Evolutionary conservation across 35 echinoderm and acorn worm genomes (phyloP).

Genomic region (Lytechinus variegatus): DNA sequence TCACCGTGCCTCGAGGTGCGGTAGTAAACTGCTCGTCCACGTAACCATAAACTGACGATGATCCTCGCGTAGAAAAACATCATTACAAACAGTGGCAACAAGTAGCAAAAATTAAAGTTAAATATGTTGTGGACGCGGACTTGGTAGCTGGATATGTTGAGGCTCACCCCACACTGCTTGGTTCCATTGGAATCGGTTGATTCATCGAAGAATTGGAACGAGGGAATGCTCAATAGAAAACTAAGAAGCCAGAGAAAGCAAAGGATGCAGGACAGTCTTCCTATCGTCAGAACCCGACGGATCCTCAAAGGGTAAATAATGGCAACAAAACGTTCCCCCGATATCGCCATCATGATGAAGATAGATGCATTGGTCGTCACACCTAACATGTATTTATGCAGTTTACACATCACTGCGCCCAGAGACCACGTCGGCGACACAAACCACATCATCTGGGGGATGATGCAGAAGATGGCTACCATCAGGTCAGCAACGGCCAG

Average conservation of each 20-base stretch:
- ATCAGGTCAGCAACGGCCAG: conserved; percentile 87
- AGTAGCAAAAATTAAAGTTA: conserved; percentile 73
- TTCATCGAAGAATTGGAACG: conserved; percentile 51
- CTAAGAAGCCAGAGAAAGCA: conserved; percentile 66
- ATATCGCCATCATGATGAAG: conserved; percentile 84
- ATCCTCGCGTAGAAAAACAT: conserved; percentile 78
- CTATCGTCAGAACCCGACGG: conserved; percentile 65
- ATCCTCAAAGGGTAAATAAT: conserved; percentile 92
- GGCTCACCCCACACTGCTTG: conserved; percentile 52
- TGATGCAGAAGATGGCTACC: conserved; percentile 80
- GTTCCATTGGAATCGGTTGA: background rate
- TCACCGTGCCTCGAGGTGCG: conserved; percentile 27
- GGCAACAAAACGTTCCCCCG: conserved; percentile 82
- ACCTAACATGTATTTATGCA: conserved; percentile 69
- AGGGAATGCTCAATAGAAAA: conserved; percentile 61
- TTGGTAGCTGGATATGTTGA: background rate
- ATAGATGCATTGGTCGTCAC: conserved; percentile 82
- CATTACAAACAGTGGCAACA: conserved; percentile 83
- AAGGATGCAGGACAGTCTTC: conserved; percentile 60
- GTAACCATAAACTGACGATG: conserved; percentile 66
- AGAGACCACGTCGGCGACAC: conserved; percentile 61
- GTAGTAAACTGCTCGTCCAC: conserved; percentile 44
- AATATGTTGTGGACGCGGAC: conserved; percentile 48
- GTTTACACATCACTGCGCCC: conserved; percentile 68
- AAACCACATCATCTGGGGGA: conserved; percentile 79